Base-by-base conservation (phyloP, 2,888 invertebrate genomes). In the Clistopyga incitator region DNA sequence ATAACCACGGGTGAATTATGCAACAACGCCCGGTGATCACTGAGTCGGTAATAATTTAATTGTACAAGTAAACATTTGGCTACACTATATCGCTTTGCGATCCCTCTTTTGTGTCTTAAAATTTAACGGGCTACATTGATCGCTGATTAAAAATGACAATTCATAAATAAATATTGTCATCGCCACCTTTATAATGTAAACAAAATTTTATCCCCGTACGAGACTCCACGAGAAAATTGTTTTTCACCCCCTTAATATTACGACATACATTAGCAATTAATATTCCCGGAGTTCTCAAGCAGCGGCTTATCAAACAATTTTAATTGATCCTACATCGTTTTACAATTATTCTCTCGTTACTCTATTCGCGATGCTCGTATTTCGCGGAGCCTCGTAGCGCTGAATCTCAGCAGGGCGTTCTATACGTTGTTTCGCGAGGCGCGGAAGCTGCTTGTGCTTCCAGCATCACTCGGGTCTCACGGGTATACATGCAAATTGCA, bases 401-500 rank as follows among this genome's bases (percentile, higher is more conserved):
- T 68, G 47, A 23, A 29, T 45, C 71, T 67, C 59, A 64, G 20
- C 76, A 61, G 34, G 67, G 67, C 65, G n/a, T 72, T 29, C 76
- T 65, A 77, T 71, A 45, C 71, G 50, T 70, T 23, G 23, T 56
- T 54, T 34, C 54, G 42, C n/a, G 50, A 29, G 3, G 50, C 45
- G 42, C 64, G 15, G 29, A 38, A 59, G 64, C 54, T 18, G 70
- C 74, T 59, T 81, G 42, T 56, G 70, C 23, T 71, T 65, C 56
- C 29, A 65, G 71, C 68, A 74, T 76, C 78, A 65, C 75, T 29
- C 18, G 23, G 78, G 78, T 78, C 82, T 79, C 78, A 82, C 74
- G 82, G 78, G 78, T 79, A 82, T 82, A 68, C 42, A 74, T 74
- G 74, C 54, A 78, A 78, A 79, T 83, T 67, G 80, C 76, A 70